These are phyloP conservation scores for Rapana venosa DNA, from an alignment of 2,888 invertebrate genomes.

Conservation along the genomic window DNA sequence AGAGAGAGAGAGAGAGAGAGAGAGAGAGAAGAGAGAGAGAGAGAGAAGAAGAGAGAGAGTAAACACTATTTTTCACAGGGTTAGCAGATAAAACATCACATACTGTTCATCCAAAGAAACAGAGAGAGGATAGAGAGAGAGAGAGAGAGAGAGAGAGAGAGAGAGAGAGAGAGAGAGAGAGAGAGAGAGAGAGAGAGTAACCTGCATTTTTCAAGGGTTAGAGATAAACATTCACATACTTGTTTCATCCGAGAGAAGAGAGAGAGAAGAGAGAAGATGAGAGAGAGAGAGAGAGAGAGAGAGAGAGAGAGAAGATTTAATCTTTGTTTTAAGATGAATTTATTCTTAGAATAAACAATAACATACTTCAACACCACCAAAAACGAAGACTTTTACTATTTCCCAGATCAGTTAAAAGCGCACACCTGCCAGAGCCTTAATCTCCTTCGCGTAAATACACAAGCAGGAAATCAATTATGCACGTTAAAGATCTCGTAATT, in stretches of 20 bases:
- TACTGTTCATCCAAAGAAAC: neutral
- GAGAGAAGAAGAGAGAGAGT: neutral
- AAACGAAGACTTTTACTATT: too few species aligned
- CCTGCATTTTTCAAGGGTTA: too few species aligned
- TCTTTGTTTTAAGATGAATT: neutral
- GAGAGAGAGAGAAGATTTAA: neutral
- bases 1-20: slow-evolving; percentile 12
- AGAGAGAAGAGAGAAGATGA: slow-evolving; percentile 18
- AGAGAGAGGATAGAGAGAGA: slow-evolving; percentile 18
- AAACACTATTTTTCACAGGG: neutral
- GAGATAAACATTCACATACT: neutral
- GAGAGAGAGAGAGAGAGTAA: slow-evolving; percentile 20
- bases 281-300: neutral
- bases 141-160: slow-evolving; percentile 14
- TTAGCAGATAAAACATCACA: too few species aligned
- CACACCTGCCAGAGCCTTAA: too few species aligned
- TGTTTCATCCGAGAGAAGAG: too few species aligned
- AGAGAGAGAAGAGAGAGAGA: neutral
- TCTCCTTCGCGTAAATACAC: too few species aligned
- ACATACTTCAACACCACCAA: too few species aligned
- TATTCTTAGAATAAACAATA: too few species aligned
- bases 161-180: neutral
- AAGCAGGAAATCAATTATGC: too few species aligned
- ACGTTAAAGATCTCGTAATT: too few species aligned
- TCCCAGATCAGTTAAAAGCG: too few species aligned